A percentile compares a stretch with the other conserved stretches of the same genome.
Conservation (phyloP, 2,797 vertebrate genomes). For the Peromyscus melanophrys region DNA sequence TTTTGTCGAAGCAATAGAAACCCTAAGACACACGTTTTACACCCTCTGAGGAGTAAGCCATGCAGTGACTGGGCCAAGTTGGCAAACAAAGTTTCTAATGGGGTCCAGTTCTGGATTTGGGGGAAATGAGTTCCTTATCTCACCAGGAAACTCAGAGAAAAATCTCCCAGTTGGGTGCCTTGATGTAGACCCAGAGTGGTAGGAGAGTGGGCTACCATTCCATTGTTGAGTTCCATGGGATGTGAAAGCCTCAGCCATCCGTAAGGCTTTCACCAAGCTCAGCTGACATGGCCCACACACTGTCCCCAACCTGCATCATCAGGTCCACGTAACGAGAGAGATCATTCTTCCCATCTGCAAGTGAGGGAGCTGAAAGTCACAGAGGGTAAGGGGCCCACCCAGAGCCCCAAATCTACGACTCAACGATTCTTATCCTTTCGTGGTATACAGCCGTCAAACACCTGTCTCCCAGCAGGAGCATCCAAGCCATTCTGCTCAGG, state of each 20-base stretch:
- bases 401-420: not conserved
- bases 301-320: not conserved
- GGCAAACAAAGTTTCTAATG: no score
- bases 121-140: not conserved
- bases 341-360: no score
- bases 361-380: not conserved
- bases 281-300: not conserved
- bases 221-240: not conserved
- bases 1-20: not conserved
- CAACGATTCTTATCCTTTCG: rapidly evolving
- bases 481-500: no score
- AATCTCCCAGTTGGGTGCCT: not conserved
- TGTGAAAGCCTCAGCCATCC: no score
- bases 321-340: rapidly evolving
- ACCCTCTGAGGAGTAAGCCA: no score
- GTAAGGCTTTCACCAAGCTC: rapidly evolving
- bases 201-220: no score
- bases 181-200: not conserved
- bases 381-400: not conserved
- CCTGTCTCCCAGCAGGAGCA: not conserved
- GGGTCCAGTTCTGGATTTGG: not conserved
- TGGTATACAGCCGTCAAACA: not conserved
- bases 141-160: not conserved
- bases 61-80: rapidly evolving
- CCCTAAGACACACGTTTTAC: not conserved